phyloP scores from a whole-genome alignment of 2,888 invertebrate genomes.

The Drosophila paracracens region DNA sequence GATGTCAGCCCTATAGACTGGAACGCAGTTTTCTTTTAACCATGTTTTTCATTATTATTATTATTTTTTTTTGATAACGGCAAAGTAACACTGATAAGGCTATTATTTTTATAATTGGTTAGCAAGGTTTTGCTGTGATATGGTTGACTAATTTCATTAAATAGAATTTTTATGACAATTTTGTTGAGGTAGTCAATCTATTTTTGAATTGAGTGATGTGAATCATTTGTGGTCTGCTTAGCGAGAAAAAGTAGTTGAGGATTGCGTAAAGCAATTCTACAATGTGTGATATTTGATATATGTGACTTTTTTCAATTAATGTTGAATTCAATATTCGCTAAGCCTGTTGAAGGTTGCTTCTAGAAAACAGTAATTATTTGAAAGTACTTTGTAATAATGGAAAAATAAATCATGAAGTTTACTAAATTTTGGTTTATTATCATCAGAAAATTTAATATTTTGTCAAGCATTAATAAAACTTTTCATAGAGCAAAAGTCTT shows the following conservation, averaged over 20 bases:
- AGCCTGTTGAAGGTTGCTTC: no score
- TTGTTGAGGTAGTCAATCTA: conserved; percentile 51
- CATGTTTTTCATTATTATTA: background rate
- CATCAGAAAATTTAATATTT: background rate
- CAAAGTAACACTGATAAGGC: conserved; percentile 32
- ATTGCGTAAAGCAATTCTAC: background rate
- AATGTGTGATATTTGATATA: background rate
- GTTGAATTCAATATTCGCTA: no score
- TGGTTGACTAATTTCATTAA: conserved; percentile 58
- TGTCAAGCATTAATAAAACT: no score
- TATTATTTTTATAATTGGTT: conserved; percentile 24
- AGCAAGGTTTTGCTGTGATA: conserved; percentile 39
- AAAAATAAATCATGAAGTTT: no score
- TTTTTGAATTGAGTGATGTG: conserved; percentile 19
- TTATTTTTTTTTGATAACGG: conserved; percentile 32
- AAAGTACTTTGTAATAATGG: no score
- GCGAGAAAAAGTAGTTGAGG: background rate
- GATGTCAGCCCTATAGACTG: conserved; percentile 47
- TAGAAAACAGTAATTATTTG: no score
- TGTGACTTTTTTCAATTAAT: background rate
- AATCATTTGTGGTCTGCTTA: conserved; percentile 3
- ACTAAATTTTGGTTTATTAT: no score
- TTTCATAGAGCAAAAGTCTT: background rate
- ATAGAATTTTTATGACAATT: conserved; percentile 35
- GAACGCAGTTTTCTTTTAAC: background rate